Base-by-base conservation (phyloP, 2,888 invertebrate species). In the Hydrotaea diabolus region DNA sequence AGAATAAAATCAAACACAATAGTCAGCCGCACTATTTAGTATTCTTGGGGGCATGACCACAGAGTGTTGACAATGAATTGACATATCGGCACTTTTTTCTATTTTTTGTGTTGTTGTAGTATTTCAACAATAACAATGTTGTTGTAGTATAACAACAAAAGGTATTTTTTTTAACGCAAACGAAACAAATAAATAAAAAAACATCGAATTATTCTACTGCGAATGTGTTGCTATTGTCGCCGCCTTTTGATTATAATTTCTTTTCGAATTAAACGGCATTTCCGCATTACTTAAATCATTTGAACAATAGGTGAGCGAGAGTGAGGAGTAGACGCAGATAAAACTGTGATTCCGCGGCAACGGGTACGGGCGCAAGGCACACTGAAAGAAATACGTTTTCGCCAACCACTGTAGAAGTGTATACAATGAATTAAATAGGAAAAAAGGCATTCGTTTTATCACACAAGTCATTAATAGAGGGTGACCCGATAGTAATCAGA, bases 51-150 rank as follows among this genome's bases (percentile, higher is more conserved):
- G 9, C 59, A 74, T 55, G 71, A 74, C 75, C 46, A 77, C 80
- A 71, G 80, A 83, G 80, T 80, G 80, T 75, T 83, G 80, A 77
- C 77, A 77, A 73, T 77, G 76, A 83, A 83, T 71, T 83, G 77
- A 77, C 80, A 78, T 69, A 77, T 73, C 74, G 46, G 36, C 82
- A 66, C 19, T 57, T 59, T 21, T 19, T 73, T 9, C 39, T 39
- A 39, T 39, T 39, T 11, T 8, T 4, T 8, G 7, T 11, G 39
- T 39, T 39, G 39, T 77, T 19, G 23, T 69, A 71, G 66, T 74
- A 53, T 59, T 21, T 49, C 49, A 46, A 49, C 15, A 23, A 71
- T n/a, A 46, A 9, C 2, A 5, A 46, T 13, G 53, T 53, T 17
- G 2, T 2, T 7, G 15, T 11, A 55, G 31, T 19, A 76, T 2